phyloP scores from a whole-genome alignment of 1,140 invertebrate genomes.

The Rhopalosiphum maidis region DNA sequence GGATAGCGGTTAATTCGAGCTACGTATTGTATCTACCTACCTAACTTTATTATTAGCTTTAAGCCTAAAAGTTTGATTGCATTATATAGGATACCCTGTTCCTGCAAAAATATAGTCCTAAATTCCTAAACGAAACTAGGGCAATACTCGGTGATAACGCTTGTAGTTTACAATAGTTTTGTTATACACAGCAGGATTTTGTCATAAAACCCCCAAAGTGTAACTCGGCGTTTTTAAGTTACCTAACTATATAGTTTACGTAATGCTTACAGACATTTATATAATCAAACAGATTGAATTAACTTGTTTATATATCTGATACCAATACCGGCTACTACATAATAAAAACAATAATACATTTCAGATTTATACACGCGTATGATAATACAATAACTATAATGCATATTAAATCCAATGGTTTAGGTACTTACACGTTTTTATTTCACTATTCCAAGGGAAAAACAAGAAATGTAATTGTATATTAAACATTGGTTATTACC shows the following conservation, averaged over 20 bases:
- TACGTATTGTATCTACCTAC: not conserved
- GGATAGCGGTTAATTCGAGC: not conserved
- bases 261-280: not conserved
- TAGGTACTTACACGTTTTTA: not conserved
- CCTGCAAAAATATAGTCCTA: not conserved
- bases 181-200: not conserved
- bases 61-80: not conserved
- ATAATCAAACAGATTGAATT: not conserved
- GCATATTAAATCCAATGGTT: not conserved
- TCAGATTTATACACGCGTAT: not conserved
- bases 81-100: not conserved
- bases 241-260: not conserved
- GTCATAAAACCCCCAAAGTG: not conserved
- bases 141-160: not conserved
- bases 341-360: not conserved
- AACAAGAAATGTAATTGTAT: not conserved
- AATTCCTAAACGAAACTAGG: not conserved
- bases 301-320: not conserved
- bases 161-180: not conserved
- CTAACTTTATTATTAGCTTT: not conserved
- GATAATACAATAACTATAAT: not conserved
- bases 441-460: not conserved
- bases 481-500: no score
- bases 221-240: conserved; percentile 2
- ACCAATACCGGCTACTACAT: not conserved